Base-by-base conservation (phyloP, 2,113 vertebrate genomes). In the Anas platyrhynchos region DNA sequence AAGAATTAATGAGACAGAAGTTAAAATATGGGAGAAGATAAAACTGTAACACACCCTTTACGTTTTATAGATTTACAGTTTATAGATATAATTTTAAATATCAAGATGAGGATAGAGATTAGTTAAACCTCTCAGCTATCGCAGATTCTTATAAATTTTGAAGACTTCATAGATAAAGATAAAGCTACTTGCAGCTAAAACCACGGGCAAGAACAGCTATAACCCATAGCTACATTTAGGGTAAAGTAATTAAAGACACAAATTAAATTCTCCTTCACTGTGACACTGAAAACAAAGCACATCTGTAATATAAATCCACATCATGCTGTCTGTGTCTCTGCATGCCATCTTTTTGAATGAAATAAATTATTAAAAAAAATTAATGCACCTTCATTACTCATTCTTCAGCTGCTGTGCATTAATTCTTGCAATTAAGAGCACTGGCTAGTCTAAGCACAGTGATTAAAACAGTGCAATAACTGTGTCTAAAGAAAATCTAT, bases 311-410 rank as follows among this genome's bases (percentile, higher is more conserved):
- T 18, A 74, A 94, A 71, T 55, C 59, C 52, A 79, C 13, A 63
- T 50, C 56, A 91, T 0, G 1, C 59, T 88, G 48, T 63, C 76
- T 89, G 66, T 85, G 66, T 61, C 83, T 88, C 80, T 55, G 73
- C 36, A 52, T 78, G 58, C 58, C 34, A 11, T 59, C 78, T 68
- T 94, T 91, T 66, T 80, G 46, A 95, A 93, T 71, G 22, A 94
- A 96, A 80, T 88, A 86, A 92, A 91, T 91, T 59, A 83, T 90
- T 91, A 63, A 92, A 95, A 80, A 61, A 91, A 83, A 95, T 67
- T 52, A 84, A 75, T 89, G 85, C 75, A 90, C 34, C 38, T 65
- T 81, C 84, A 78, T 96, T 94, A 94, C 80, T 91, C 94, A 93
- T 88, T 92, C 91, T 93, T 95, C 85, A 88, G 56, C 59, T 86